Evolutionary conservation across 2,113 vertebrate genomes (phyloP).

Genomic region (Protobothrops mucrosquamatus): DNA sequence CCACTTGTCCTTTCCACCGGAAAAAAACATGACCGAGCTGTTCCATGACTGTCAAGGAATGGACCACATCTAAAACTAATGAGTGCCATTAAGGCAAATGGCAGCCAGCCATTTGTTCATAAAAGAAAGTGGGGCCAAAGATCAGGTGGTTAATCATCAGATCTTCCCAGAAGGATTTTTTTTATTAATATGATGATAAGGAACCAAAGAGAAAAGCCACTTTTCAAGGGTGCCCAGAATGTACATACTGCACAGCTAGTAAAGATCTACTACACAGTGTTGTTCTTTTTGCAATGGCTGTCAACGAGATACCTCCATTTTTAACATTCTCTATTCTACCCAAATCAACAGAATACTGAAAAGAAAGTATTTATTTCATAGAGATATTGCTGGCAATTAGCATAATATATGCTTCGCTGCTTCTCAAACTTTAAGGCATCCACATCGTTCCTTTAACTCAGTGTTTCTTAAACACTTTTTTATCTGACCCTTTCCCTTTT

Average conservation of each 20-base stretch:
- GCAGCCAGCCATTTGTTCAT: not conserved
- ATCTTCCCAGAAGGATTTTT: not conserved
- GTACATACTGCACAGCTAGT: not conserved
- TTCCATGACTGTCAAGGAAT: constrained; percentile 17
- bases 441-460: not conserved
- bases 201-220: constrained; percentile 24
- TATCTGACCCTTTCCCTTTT: not conserved
- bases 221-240: not conserved
- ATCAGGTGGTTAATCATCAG: not conserved
- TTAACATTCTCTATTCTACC: not conserved
- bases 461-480: not conserved
- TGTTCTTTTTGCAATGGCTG: not conserved
- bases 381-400: not conserved
- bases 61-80: not conserved
- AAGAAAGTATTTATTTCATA: not conserved
- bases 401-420: not conserved
- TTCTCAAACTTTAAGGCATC: not conserved
- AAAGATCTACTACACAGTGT: not conserved
- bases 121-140: not conserved
- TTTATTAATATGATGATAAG: not conserved
- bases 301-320: not conserved
- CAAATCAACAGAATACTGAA: not conserved
- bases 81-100: not conserved
- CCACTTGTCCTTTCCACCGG: constrained; percentile 13
- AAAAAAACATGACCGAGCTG: not conserved